Evolutionary conservation across 2,888 invertebrate genomes (phyloP).

Genomic region (Celastrina argiolus): DNA sequence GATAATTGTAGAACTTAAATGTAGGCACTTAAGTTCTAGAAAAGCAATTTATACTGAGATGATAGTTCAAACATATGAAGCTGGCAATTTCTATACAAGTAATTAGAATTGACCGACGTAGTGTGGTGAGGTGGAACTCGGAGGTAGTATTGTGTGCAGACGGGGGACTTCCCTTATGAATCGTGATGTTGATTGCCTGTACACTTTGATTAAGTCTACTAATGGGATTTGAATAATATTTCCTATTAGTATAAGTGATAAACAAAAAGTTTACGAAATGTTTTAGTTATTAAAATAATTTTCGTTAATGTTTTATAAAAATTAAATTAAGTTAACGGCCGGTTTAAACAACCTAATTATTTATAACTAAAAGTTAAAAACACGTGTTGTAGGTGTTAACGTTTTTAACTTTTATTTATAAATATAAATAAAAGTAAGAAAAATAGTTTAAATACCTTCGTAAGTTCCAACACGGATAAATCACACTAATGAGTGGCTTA

Average conservation of each 20-base stretch:
- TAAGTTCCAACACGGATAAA: conserved; percentile 21
- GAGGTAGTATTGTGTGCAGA: background rate
- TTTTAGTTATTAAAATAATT: too few species aligned
- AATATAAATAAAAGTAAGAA: too few species aligned
- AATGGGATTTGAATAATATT: background rate
- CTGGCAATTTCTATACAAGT: conserved; percentile 4
- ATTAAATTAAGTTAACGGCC: too few species aligned
- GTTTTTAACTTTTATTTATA: too few species aligned
- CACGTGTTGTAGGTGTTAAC: too few species aligned
- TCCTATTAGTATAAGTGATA: too few species aligned
- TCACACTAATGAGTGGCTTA: conserved; percentile 25
- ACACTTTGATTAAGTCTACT: background rate
- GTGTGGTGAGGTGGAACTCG: background rate
- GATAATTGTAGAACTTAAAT: too few species aligned
- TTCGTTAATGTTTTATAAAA: too few species aligned
- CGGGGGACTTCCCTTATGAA: background rate
- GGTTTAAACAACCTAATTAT: too few species aligned
- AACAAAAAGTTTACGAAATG: too few species aligned
- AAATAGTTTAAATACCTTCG: too few species aligned
- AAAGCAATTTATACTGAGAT: background rate
- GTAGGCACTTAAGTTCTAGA: background rate
- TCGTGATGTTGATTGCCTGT: background rate
- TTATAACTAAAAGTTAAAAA: too few species aligned
- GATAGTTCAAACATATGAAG: background rate
- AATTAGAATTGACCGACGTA: conserved; percentile 6